Conservation (phyloP, 2,888 invertebrate genomes). For the Acrobasis consociella region DNA sequence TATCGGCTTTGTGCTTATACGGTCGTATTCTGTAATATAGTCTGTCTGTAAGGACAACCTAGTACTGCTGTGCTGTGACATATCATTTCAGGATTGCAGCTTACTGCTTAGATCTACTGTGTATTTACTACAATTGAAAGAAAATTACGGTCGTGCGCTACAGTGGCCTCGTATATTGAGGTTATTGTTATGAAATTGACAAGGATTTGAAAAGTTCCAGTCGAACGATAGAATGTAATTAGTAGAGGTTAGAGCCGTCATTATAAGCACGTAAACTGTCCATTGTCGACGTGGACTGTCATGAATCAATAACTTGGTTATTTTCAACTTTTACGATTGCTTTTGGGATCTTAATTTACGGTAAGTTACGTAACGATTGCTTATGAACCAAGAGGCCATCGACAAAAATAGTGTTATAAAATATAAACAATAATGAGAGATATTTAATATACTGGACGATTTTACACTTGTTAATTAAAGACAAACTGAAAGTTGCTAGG, state of each 20-base stretch:
- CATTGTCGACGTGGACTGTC: conserved; percentile 22
- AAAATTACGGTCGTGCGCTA: neutral
- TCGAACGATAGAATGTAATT: conserved; percentile 3
- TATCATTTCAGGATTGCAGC: conserved; percentile 8
- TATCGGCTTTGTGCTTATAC: neutral
- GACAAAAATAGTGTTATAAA: no score
- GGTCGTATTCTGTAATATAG: neutral
- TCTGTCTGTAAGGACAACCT: neutral
- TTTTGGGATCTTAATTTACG: neutral
- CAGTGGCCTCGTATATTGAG: neutral
- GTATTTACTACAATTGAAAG: conserved; percentile 1
- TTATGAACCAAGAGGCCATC: no score
- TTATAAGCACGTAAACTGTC: conserved; percentile 19
- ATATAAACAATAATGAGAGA: no score
- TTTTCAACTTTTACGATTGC: neutral
- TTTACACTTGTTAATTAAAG: no score
- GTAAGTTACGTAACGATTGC: no score
- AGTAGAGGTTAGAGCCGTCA: conserved; percentile 5
- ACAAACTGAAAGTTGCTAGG: no score
- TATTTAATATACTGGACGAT: no score
- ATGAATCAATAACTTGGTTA: neutral
- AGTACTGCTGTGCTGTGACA: neutral
- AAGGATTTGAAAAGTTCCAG: neutral
- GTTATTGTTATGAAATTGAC: neutral
- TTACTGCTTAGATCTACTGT: neutral